A percentile compares a stretch with the other conserved stretches of the same genome.
Evolutionary conservation across 2,888 invertebrate species (phyloP).

Genomic region (Agrypnus murinus): DNA sequence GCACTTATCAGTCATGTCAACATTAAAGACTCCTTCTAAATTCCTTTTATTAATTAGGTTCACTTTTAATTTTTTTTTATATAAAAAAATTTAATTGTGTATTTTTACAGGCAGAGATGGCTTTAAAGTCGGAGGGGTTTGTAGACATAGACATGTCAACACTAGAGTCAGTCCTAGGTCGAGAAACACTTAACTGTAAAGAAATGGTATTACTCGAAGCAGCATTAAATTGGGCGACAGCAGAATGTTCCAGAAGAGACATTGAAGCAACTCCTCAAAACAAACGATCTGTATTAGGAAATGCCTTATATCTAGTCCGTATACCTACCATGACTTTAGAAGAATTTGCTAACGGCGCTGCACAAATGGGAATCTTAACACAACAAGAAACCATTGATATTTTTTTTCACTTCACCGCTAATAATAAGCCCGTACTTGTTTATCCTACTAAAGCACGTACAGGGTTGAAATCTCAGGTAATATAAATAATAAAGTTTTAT

Average conservation of each 20-base stretch:
- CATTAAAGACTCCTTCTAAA: too few relatives aligned
- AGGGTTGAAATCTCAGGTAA: conserved; percentile 91
- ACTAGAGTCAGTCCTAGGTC: conserved; percentile 90
- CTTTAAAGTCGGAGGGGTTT: conserved; percentile 95
- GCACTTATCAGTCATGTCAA: too few relatives aligned
- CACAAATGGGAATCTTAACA: conserved; percentile 93
- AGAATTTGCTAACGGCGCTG: conserved; percentile 96
- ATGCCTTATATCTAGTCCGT: conserved; percentile 89
- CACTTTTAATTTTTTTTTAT: too few relatives aligned
- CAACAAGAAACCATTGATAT: conserved; percentile 96
- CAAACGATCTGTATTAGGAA: conserved; percentile 83
- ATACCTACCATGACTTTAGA: conserved; percentile 96
- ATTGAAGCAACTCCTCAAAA: conserved; percentile 88
- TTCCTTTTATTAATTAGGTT: too few relatives aligned
- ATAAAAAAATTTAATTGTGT: too few relatives aligned
- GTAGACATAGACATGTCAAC: conserved; percentile 96
- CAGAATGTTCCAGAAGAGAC: conserved; percentile 90
- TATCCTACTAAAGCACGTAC: conserved; percentile 89
- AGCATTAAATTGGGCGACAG: conserved; percentile 93
- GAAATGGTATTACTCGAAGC: conserved; percentile 94
- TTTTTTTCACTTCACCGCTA: conserved; percentile 95
- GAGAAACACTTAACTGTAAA: conserved; percentile 96
- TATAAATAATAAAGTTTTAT: neutral
- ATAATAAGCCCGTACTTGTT: conserved; percentile 86
- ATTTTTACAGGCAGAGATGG: conserved; percentile 90